Evolutionary conservation across 2,113 vertebrate genomes (phyloP).

Genomic region (Mystacornis crossleyi): DNA sequence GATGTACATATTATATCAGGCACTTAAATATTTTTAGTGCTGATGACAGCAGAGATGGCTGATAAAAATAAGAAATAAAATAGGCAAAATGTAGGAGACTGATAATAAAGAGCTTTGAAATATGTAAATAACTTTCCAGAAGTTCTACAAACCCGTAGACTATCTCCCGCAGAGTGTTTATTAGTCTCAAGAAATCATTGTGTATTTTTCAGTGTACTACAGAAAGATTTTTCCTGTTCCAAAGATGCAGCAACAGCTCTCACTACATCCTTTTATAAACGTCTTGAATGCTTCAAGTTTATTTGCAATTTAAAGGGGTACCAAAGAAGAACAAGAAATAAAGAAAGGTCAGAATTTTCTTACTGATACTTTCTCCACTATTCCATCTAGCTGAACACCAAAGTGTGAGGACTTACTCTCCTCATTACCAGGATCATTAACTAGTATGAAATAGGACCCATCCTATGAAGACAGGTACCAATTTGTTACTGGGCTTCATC

Average conservation of each 20-base stretch:
- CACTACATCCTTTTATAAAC: background rate
- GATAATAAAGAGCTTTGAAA: slow-evolving; percentile 1
- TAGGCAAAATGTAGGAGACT: background rate
- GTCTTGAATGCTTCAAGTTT: background rate
- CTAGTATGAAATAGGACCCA: background rate
- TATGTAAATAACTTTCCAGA: background rate
- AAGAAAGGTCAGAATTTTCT: slow-evolving; percentile 6
- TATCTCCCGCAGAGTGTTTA: background rate
- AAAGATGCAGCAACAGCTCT: background rate
- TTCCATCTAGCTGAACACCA: background rate
- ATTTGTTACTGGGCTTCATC: background rate
- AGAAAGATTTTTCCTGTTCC: background rate
- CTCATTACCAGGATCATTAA: background rate
- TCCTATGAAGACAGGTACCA: background rate
- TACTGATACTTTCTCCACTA: background rate
- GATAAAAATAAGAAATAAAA: slow-evolving; percentile 28
- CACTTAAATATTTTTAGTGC: slow-evolving; percentile 1
- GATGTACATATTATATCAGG: background rate
- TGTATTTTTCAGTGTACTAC: background rate
- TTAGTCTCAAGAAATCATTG: background rate
- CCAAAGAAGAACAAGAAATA: background rate
- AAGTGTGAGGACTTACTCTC: background rate
- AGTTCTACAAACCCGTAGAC: background rate
- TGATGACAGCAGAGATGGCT: background rate
- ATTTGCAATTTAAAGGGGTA: slow-evolving; percentile 5